These are phyloP conservation scores for Mycteria americana DNA, from an alignment of 2,797 vertebrate genomes.

Conservation along the genomic window DNA sequence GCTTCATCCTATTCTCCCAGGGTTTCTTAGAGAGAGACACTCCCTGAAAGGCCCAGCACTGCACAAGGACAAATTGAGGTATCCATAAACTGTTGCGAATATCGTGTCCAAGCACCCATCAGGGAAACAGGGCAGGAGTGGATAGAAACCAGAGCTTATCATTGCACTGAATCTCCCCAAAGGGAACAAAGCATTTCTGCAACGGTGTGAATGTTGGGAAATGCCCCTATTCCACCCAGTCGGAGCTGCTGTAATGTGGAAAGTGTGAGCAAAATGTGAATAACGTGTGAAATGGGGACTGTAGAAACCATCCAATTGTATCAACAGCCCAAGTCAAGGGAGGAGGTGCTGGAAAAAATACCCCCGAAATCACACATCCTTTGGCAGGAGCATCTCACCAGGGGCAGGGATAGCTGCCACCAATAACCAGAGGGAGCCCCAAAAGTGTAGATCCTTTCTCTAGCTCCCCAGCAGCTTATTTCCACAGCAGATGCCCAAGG, in stretches of 20 bases:
- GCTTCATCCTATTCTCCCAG: background rate
- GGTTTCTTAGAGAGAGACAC: background rate
- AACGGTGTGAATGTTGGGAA: background rate
- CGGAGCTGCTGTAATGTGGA: background rate
- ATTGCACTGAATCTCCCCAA: background rate
- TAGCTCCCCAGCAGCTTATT: background rate
- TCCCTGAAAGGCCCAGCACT: background rate
- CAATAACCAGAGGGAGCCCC: rapidly evolving
- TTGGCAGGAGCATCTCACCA: background rate
- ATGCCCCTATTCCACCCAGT: background rate
- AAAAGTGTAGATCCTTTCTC: background rate
- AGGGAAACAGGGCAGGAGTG: background rate
- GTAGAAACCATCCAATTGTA: background rate
- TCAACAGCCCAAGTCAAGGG: background rate
- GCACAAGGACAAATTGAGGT: background rate
- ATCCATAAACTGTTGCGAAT: background rate
- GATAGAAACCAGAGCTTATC: background rate
- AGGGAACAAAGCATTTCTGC: background rate
- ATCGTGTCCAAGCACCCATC: background rate
- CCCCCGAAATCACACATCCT: background rate
- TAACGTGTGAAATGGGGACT: background rate
- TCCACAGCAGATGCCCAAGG: background rate
- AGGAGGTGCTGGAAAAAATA: background rate
- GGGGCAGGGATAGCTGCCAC: background rate
- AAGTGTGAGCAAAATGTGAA: background rate